Evolutionary conservation across 2,888 invertebrate species (phyloP).

Genomic region (Cybosia mesomella): DNA sequence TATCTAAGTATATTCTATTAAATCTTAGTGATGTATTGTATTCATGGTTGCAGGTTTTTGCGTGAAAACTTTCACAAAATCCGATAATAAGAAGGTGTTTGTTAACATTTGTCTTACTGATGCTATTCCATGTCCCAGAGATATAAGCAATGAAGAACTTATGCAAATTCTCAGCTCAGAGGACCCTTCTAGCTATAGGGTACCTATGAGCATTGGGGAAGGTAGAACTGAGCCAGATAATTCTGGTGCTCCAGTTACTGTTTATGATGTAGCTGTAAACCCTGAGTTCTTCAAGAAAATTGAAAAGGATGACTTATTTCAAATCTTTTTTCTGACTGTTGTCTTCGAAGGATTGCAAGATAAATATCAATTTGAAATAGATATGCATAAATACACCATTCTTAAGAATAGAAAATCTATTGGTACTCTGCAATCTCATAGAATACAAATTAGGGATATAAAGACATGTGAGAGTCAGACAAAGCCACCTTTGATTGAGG

Average conservation of each 20-base stretch:
- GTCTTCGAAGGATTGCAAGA: conserved; percentile 91
- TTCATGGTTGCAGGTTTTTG: conserved; percentile 89
- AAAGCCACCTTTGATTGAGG: conserved; percentile 87
- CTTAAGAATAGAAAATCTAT: conserved; percentile 91
- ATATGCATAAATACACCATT: conserved; percentile 89
- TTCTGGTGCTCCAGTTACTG: conserved; percentile 90
- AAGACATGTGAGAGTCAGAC: conserved; percentile 73
- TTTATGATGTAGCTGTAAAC: conserved; percentile 95
- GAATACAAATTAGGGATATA: conserved; percentile 90
- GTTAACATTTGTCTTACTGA: conserved; percentile 94
- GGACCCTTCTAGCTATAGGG: conserved; percentile 90
- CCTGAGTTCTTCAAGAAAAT: conserved; percentile 92
- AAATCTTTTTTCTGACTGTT: conserved; percentile 92
- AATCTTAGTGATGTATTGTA: too few species aligned
- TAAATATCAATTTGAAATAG: conserved; percentile 91
- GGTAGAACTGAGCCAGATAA: conserved; percentile 93
- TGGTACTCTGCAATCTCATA: conserved; percentile 91
- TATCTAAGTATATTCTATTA: too few species aligned
- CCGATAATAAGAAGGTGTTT: conserved; percentile 91
- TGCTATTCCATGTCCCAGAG: conserved; percentile 91
- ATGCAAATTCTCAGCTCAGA: conserved; percentile 89
- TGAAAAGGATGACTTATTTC: conserved; percentile 89
- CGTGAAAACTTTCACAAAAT: conserved; percentile 90
- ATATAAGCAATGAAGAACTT: conserved; percentile 91
- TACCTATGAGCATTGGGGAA: conserved; percentile 97